Evolutionary conservation across 2,113 vertebrate species (phyloP).

Genomic region (Camelus bactrianus): DNA sequence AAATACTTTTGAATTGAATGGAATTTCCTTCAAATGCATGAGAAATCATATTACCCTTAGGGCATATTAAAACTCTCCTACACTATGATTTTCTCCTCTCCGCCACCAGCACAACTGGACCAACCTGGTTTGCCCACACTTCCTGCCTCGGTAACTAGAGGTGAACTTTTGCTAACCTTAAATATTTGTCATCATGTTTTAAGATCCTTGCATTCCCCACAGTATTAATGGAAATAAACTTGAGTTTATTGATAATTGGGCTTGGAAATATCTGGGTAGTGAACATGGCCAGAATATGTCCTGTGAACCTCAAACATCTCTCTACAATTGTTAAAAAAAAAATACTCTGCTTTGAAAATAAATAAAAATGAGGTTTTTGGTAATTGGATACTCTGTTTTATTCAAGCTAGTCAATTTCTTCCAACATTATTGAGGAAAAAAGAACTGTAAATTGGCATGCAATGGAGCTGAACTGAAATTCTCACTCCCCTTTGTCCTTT

Average conservation of each 20-base stretch:
- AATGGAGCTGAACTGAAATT: background rate
- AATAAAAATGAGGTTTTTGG: background rate
- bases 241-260: background rate
- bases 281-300: background rate
- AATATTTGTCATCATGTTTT: slow-evolving; percentile 20
- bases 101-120: background rate
- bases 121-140: background rate
- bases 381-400: background rate
- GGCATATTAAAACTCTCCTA: background rate
- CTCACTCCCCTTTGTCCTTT: background rate
- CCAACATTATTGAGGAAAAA: background rate
- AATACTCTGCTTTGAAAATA: slow-evolving; percentile 28
- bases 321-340: background rate
- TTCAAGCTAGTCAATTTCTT: background rate
- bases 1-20: background rate
- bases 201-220: background rate
- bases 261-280: background rate
- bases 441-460: background rate
- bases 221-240: background rate
- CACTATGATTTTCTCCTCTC: background rate
- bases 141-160: background rate
- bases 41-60: background rate
- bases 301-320: background rate
- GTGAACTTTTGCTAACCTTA: slow-evolving; percentile 1
- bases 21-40: background rate